These are phyloP conservation scores for Neolamprologus caudopunctatus DNA, from an alignment of 2,113 vertebrate genomes.

Conservation along the genomic window DNA sequence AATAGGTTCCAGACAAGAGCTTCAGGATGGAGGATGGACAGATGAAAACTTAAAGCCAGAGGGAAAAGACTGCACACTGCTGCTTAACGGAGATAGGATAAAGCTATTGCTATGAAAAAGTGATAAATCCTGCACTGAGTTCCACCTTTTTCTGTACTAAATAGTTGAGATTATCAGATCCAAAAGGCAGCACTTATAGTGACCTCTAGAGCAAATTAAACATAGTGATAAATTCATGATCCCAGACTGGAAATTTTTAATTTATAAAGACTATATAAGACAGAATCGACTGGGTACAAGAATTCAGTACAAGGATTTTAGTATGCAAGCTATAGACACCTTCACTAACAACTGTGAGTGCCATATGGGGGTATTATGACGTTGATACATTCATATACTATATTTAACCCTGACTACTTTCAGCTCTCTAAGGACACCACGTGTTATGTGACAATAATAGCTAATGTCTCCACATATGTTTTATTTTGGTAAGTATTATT, in stretches of 20 bases:
- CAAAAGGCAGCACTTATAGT: not conserved
- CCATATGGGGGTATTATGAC: not conserved
- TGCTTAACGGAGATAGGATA: not conserved
- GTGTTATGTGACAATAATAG: not conserved
- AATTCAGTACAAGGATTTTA: not conserved
- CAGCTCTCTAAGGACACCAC: not conserved
- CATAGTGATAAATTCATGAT: not conserved
- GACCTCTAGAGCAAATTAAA: not conserved
- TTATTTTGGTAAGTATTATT: not conserved
- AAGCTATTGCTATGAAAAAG: not conserved
- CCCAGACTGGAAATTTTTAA: not conserved
- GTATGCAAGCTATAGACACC: not conserved
- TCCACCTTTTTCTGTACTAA: not conserved
- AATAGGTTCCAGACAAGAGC: slow-evolving; percentile 70
- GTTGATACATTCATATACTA: not conserved
- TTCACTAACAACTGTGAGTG: not conserved
- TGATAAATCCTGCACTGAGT: not conserved
- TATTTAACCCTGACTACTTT: not conserved
- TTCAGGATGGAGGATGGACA: slow-evolving; percentile 39
- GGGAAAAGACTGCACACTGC: not conserved
- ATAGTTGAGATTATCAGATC: not conserved
- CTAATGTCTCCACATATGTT: not conserved
- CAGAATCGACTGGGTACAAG: not conserved
- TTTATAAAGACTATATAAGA: not conserved
- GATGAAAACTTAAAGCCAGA: slow-evolving; percentile 10